These are phyloP conservation scores for Drosophila insularis DNA, from an alignment of 1,140 invertebrate species.

Conservation along the genomic window DNA sequence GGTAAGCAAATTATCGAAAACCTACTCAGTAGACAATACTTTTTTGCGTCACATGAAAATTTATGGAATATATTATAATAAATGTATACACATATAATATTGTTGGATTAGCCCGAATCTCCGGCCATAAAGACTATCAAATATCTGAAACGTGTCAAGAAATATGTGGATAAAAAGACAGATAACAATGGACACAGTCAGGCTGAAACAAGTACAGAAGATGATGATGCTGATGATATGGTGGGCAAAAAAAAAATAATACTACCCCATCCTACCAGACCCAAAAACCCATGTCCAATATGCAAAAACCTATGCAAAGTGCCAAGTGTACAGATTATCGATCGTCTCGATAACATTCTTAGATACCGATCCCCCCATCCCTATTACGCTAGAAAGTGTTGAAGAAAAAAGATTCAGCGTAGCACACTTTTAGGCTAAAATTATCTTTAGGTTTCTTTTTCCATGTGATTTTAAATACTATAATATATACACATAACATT, in stretches of 20 bases:
- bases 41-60: too few species aligned
- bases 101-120: constrained; percentile 67
- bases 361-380: not conserved
- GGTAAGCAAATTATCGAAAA: constrained; percentile 84
- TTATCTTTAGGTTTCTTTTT: not conserved
- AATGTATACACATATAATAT: constrained; percentile 8
- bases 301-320: too few species aligned
- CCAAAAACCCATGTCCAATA: too few species aligned
- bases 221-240: constrained; percentile 85
- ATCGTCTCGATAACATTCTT: not conserved
- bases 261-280: not conserved
- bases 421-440: constrained; percentile 4
- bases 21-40: too few species aligned
- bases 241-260: constrained; percentile 80
- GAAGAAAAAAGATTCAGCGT: not conserved
- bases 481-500: not conserved
- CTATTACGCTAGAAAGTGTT: not conserved
- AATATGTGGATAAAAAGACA: constrained; percentile 82
- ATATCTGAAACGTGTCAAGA: constrained; percentile 81
- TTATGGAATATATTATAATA: too few species aligned
- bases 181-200: constrained; percentile 67
- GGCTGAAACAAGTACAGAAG: constrained; percentile 74
- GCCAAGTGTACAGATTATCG: not conserved
- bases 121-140: constrained; percentile 81
- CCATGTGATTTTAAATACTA: not conserved